These are phyloP conservation scores for Isaurus tuberculatus DNA, from an alignment of 92 coral and sea anemone species.

Conservation along the genomic window DNA sequence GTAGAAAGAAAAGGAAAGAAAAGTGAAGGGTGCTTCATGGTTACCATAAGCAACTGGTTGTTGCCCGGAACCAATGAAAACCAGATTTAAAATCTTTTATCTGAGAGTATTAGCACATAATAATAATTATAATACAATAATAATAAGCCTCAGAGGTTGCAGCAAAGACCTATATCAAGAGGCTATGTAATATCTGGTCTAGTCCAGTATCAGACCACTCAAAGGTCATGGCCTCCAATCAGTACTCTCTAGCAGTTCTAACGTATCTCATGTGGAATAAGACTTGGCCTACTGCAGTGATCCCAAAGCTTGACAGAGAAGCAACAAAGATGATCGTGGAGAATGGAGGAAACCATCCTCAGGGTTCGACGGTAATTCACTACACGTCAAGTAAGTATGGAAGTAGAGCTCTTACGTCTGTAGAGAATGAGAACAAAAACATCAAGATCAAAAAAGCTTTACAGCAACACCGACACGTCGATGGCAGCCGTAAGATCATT, in stretches of 20 bases:
- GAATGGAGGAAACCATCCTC: slow-evolving; percentile 43
- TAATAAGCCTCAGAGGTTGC: no score
- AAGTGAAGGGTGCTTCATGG: no score
- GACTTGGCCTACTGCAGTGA: not conserved
- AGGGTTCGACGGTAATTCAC: slow-evolving; percentile 45
- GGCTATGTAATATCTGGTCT: slow-evolving; percentile 14
- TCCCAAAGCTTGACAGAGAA: slow-evolving; percentile 29
- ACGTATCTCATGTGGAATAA: slow-evolving; percentile 28
- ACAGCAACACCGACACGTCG: slow-evolving; percentile 43
- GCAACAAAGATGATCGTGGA: slow-evolving; percentile 43
- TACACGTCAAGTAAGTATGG: slow-evolving; percentile 46
- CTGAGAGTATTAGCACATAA: no score
- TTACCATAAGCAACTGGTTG: no score
- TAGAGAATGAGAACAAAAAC: slow-evolving; percentile 46
- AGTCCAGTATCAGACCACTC: slow-evolving; percentile 25
- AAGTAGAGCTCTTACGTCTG: slow-evolving; percentile 52
- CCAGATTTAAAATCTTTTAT: no score
- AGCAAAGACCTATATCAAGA: no score
- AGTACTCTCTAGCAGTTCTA: not conserved
- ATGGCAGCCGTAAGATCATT: no score
- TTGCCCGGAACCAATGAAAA: no score
- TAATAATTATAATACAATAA: no score
- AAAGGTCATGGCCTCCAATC: slow-evolving; percentile 23
- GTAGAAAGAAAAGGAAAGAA: no score
- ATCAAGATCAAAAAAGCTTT: slow-evolving; percentile 49